Evolutionary conservation across 2,888 invertebrate genomes (phyloP).

Genomic region (Nemotelus pantherinus): DNA sequence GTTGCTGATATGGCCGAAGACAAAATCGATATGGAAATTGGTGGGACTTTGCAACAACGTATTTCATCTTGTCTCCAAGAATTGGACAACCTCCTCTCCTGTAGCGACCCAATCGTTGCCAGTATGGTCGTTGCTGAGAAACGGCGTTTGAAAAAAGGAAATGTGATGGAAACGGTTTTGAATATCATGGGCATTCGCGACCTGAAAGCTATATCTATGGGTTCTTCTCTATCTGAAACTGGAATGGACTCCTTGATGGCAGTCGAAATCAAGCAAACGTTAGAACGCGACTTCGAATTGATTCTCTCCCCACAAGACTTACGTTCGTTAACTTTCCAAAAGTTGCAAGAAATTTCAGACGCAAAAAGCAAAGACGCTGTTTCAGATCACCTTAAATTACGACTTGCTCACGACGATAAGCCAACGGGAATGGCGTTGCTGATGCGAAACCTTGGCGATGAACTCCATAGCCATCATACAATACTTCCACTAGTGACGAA

Average conservation of each 20-base stretch:
- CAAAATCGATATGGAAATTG: slow-evolving; percentile 74
- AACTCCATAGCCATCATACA: slow-evolving; percentile 67
- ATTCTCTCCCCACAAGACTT: slow-evolving; percentile 88
- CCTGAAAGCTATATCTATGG: slow-evolving; percentile 74
- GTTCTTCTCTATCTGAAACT: slow-evolving; percentile 83
- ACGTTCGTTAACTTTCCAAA: slow-evolving; percentile 77
- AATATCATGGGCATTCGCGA: slow-evolving; percentile 76
- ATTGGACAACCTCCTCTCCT: slow-evolving; percentile 78
- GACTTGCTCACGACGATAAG: slow-evolving; percentile 58
- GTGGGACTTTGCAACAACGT: slow-evolving; percentile 86
- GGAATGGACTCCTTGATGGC: slow-evolving; percentile 98
- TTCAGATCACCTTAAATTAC: slow-evolving; percentile 58
- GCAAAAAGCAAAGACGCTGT: slow-evolving; percentile 55
- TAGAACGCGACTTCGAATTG: slow-evolving; percentile 90
- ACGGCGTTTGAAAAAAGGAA: slow-evolving; percentile 70
- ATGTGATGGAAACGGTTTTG: slow-evolving; percentile 78
- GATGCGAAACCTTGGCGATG: slow-evolving; percentile 72
- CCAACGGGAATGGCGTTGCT: slow-evolving; percentile 68
- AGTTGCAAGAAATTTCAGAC: slow-evolving; percentile 61
- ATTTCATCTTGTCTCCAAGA: slow-evolving; percentile 83
- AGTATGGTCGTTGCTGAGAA: slow-evolving; percentile 92
- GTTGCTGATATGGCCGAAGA: slow-evolving; percentile 80
- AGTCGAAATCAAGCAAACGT: slow-evolving; percentile 92
- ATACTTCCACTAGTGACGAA: slow-evolving; percentile 67
- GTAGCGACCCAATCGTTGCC: slow-evolving; percentile 75